Evolutionary conservation across 2,113 vertebrate genomes (phyloP).

Genomic region (Ptyas mucosa): DNA sequence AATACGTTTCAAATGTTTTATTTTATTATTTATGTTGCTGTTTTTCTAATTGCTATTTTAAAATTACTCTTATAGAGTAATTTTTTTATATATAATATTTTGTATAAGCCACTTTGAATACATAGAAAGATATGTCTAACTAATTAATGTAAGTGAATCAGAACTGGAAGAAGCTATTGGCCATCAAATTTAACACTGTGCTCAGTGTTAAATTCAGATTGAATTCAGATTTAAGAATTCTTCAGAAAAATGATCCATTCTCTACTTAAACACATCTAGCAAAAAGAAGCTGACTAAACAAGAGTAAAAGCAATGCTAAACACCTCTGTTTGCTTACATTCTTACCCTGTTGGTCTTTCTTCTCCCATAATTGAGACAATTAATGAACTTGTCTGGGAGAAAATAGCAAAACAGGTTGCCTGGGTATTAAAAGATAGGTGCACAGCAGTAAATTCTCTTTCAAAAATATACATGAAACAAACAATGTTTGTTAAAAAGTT

Average conservation of each 20-base stretch:
- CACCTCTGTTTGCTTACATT: background rate
- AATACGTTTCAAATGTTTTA: background rate
- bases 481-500: too few species aligned
- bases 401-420: background rate
- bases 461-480: background rate
- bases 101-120: background rate
- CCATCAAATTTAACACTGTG: background rate
- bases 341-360: background rate
- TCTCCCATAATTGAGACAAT: background rate
- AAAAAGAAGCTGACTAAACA: background rate
- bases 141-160: background rate
- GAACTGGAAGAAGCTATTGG: background rate
- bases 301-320: background rate
- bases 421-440: background rate
- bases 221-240: background rate
- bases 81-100: background rate
- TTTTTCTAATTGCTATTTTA: background rate
- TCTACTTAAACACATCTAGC: background rate
- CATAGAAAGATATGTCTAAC: background rate
- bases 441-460: background rate
- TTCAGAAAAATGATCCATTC: background rate
- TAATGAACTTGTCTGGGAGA: background rate
- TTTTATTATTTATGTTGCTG: background rate
- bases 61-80: background rate
- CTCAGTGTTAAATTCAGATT: background rate